Conservation (phyloP, 1,140 invertebrate genomes). For the Elymnias hypermnestra region DNA sequence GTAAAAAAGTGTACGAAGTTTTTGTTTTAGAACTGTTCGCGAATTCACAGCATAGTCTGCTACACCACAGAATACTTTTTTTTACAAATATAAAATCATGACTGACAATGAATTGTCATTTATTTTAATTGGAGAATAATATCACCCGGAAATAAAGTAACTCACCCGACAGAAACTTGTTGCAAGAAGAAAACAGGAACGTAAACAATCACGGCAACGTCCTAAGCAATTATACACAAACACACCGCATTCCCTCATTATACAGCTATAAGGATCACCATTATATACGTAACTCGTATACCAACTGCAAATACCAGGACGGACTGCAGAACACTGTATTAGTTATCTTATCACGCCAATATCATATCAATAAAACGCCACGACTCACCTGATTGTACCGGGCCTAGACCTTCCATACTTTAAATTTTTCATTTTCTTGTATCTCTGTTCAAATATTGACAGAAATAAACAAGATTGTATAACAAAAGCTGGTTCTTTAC, state of each 20-base stretch:
- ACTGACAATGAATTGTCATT: too few relatives aligned
- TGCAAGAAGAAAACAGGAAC: conserved; percentile 26
- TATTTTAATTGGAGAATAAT: too few relatives aligned
- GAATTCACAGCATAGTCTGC: too few relatives aligned
- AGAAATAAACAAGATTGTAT: neutral
- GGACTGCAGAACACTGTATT: conserved; percentile 29
- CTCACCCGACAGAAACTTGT: conserved; percentile 36
- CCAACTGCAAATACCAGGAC: conserved; percentile 35
- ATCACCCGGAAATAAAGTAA: too few relatives aligned
- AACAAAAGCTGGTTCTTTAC: too few relatives aligned
- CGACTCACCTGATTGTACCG: conserved; percentile 22
- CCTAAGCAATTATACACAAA: conserved; percentile 27
- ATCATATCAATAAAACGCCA: conserved; percentile 53
- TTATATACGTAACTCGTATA: conserved; percentile 5
- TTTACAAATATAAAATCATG: too few relatives aligned
- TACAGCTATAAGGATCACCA: conserved; percentile 16
- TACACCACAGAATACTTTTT: too few relatives aligned
- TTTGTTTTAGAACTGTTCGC: too few relatives aligned
- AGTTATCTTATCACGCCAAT: conserved; percentile 56
- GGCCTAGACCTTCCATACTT: conserved; percentile 46
- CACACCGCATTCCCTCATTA: conserved; percentile 27
- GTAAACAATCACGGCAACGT: conserved; percentile 33
- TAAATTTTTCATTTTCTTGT: neutral
- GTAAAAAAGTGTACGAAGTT: too few relatives aligned
- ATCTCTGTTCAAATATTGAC: neutral